phyloP scores from a whole-genome alignment of 2,113 vertebrate species.

The Forbesichthys papilliferus region DNA sequence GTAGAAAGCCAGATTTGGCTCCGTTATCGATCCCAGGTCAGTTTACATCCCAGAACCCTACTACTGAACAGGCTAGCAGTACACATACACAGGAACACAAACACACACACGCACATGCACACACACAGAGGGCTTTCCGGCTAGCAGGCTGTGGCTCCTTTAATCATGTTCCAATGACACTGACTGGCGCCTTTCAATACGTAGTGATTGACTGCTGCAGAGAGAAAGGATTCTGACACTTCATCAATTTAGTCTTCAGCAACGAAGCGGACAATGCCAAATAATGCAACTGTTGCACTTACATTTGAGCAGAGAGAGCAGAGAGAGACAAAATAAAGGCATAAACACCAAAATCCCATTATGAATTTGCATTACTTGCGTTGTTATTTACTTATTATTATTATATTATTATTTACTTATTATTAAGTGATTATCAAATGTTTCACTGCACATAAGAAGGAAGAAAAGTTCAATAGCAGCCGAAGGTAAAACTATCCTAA shows the following conservation, averaged over 20 bases:
- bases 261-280: conserved; percentile 28
- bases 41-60: conserved; percentile 60
- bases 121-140: conserved; percentile 32
- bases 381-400: too few relatives aligned
- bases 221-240: conserved; percentile 52
- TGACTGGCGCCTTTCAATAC: conserved; percentile 66
- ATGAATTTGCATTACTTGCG: too few relatives aligned
- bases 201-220: conserved; percentile 57
- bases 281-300: not conserved
- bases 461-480: too few relatives aligned
- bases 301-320: too few relatives aligned
- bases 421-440: too few relatives aligned
- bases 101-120: conserved; percentile 11
- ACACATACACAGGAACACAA: conserved; percentile 14
- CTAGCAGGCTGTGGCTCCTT: conserved; percentile 51
- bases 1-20: conserved; percentile 68
- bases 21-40: conserved; percentile 69
- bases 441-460: too few relatives aligned
- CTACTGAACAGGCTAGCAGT: conserved; percentile 55
- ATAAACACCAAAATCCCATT: too few relatives aligned
- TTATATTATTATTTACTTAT: too few relatives aligned
- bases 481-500: too few relatives aligned
- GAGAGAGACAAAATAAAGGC: too few relatives aligned
- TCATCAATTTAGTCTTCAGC: conserved; percentile 63
- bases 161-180: conserved; percentile 61